phyloP scores from a whole-genome alignment of 2,888 invertebrate genomes.

The Pheosia tremula region DNA sequence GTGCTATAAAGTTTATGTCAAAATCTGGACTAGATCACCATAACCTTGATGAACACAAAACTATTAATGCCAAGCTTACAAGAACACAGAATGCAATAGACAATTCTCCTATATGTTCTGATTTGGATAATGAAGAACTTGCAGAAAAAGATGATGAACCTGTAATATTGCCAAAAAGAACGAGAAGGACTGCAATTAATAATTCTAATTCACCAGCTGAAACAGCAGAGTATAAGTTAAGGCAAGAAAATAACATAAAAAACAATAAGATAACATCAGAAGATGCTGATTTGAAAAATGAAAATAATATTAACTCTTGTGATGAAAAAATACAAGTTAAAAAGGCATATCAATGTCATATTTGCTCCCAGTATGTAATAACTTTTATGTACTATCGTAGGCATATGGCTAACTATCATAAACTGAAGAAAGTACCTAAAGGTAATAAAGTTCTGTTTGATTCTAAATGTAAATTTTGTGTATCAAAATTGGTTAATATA shows the following conservation, averaged over 20 bases:
- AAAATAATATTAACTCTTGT: background rate
- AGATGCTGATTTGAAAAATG: background rate
- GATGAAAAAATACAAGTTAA: conserved; percentile 11
- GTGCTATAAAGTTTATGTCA: conserved; percentile 1
- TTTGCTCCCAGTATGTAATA: conserved; percentile 48
- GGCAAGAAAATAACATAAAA: background rate
- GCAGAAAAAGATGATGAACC: background rate
- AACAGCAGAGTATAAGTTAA: background rate
- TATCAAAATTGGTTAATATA: conserved; percentile 26
- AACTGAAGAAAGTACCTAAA: conserved; percentile 25
- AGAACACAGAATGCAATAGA: background rate
- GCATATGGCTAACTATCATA: conserved; percentile 49
- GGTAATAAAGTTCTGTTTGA: conserved; percentile 42
- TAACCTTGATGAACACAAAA: conserved; percentile 4
- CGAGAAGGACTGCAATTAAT: background rate
- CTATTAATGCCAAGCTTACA: background rate
- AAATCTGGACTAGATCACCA: conserved; percentile 11
- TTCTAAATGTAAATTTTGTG: conserved; percentile 52
- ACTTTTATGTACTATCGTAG: conserved; percentile 25
- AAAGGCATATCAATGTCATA: conserved; percentile 39
- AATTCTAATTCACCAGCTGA: background rate
- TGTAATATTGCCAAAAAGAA: background rate
- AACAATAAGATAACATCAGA: background rate
- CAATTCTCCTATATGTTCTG: background rate
- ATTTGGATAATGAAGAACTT: background rate